Conservation (phyloP, 2,113 vertebrate species). For the Actinemys pallida region DNA sequence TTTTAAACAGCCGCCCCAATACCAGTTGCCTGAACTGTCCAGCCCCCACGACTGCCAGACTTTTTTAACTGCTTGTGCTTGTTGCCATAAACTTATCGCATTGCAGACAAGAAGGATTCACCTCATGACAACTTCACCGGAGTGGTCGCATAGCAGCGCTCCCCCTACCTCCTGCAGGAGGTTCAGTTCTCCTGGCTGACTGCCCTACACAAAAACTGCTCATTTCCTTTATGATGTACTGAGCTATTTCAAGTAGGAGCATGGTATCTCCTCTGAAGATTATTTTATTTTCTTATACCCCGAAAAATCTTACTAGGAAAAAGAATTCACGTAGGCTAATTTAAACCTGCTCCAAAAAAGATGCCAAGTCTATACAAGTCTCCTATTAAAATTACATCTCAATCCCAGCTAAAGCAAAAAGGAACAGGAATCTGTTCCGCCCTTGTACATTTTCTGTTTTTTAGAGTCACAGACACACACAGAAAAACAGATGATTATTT, state of each 20-base stretch:
- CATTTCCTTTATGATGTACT: slow-evolving; percentile 58
- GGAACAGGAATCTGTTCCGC: not conserved
- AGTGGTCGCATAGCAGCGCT: slow-evolving; percentile 18
- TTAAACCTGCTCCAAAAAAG: slow-evolving; percentile 44
- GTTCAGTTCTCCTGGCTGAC: slow-evolving; percentile 33
- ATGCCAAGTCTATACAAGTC: not conserved
- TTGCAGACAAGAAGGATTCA: not conserved
- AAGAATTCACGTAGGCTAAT: slow-evolving; percentile 45
- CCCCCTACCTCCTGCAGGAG: slow-evolving; percentile 22
- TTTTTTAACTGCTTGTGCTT: fast-evolving
- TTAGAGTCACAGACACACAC: not conserved
- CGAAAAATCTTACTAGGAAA: slow-evolving; percentile 65
- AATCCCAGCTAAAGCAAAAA: not conserved
- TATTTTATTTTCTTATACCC: slow-evolving; percentile 60
- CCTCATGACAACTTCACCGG: fast-evolving
- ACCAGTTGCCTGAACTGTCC: not conserved
- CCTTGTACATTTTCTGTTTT: not conserved
- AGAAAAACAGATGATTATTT: not conserved
- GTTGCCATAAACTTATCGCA: fast-evolving
- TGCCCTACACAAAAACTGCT: slow-evolving; percentile 61
- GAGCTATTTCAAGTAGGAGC: slow-evolving; percentile 50
- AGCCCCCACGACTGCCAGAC: fast-evolving
- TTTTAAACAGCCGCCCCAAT: not conserved
- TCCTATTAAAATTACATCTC: slow-evolving; percentile 32
- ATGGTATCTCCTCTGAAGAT: slow-evolving; percentile 47